Evolutionary conservation across 1,140 invertebrate species (phyloP).

Genomic region (Apis cerana): DNA sequence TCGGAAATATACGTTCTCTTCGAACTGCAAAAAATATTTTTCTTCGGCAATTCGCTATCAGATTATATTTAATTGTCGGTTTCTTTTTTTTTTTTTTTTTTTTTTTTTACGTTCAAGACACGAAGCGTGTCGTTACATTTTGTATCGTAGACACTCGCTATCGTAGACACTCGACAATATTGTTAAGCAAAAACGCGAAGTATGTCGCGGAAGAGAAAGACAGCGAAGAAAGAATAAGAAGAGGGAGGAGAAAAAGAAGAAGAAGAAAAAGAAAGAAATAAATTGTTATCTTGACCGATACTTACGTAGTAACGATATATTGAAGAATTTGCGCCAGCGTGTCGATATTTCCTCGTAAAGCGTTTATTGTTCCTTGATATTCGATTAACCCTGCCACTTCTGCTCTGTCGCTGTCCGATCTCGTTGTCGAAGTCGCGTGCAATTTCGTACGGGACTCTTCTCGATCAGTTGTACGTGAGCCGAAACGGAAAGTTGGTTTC

Average conservation of each 20-base stretch:
- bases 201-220: not conserved
- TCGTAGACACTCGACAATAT: not conserved
- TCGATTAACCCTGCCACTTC: slow-evolving; percentile 34
- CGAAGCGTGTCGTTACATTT: too few species aligned
- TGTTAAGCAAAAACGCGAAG: not conserved
- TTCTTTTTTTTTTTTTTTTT: not conserved
- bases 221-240: not conserved
- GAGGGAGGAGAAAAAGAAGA: not conserved
- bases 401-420: not conserved
- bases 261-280: slow-evolving; percentile 1
- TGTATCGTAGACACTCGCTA: not conserved
- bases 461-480: not conserved
- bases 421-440: not conserved
- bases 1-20: not conserved
- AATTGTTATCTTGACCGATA: slow-evolving; percentile 40
- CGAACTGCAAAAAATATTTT: not conserved
- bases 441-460: not conserved
- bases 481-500: not conserved
- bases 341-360: slow-evolving; percentile 65
- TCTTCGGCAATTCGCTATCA: not conserved
- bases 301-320: slow-evolving; percentile 74
- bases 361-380: slow-evolving; percentile 32
- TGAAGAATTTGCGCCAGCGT: slow-evolving; percentile 79
- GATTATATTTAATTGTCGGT: not conserved
- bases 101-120: not conserved